Conservation (phyloP, 2,113 vertebrate genomes). For the Alexandromys fortis region DNA sequence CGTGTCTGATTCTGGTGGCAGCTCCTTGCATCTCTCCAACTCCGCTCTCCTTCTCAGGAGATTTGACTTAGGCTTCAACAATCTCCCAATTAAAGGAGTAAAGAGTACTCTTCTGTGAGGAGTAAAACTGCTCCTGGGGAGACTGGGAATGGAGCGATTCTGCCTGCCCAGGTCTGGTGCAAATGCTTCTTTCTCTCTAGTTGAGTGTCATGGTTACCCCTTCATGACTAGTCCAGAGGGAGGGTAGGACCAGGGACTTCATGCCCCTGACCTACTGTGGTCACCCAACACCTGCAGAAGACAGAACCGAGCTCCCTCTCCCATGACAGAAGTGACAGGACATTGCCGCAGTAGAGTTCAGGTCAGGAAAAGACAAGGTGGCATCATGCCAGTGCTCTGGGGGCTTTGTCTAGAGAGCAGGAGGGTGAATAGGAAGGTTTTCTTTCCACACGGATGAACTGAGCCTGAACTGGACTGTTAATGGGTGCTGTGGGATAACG, state of each 20-base stretch:
- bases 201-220: background rate
- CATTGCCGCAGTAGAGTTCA: background rate
- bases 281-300: too few species aligned
- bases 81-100: too few species aligned
- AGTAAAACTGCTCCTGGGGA: fast-evolving
- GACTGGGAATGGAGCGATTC: fast-evolving
- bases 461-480: too few species aligned
- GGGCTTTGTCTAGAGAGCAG: background rate
- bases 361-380: too few species aligned
- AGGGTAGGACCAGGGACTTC: fast-evolving
- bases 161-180: background rate
- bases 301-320: background rate
- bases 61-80: background rate
- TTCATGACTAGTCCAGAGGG: fast-evolving
- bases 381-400: background rate
- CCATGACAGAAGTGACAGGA: fast-evolving
- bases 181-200: background rate
- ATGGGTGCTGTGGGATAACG: too few species aligned
- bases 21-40: too few species aligned
- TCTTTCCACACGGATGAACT: background rate
- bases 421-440: background rate
- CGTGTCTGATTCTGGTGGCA: too few species aligned
- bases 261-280: fast-evolving
- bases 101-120: background rate
- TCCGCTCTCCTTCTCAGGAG: too few species aligned